phyloP scores from a whole-genome alignment of 2,888 invertebrate species.

The Brenthis ino region DNA sequence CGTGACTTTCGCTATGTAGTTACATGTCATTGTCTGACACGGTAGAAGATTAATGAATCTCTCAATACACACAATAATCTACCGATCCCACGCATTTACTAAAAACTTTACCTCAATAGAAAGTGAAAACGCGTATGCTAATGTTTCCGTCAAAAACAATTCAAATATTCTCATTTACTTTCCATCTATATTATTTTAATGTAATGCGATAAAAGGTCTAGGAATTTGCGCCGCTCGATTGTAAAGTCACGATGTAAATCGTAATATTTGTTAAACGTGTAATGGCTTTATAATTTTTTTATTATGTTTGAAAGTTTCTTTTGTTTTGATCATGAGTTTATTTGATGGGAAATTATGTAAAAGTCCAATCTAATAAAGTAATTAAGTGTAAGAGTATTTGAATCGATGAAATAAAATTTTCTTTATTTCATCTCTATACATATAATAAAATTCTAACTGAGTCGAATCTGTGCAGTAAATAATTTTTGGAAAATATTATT shows the following conservation, averaged over 20 bases:
- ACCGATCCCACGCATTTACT: slow-evolving; percentile 18
- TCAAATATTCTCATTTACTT: slow-evolving; percentile 23
- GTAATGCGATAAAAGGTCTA: slow-evolving; percentile 4
- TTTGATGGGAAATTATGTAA: no score
- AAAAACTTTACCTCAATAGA: slow-evolving; percentile 18
- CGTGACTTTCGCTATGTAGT: no score
- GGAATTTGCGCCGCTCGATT: slow-evolving; percentile 14
- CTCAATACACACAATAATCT: not conserved
- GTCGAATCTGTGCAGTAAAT: no score
- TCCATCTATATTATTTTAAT: slow-evolving; percentile 14
- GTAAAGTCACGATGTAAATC: slow-evolving; percentile 12
- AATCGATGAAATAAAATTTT: no score
- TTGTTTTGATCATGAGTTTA: not conserved
- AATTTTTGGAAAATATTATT: no score
- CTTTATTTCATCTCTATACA: no score
- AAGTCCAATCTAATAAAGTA: no score
- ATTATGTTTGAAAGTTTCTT: not conserved
- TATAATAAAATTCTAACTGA: no score
- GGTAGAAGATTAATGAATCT: not conserved
- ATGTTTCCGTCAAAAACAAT: slow-evolving; percentile 21
- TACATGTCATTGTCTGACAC: no score
- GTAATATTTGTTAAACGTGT: slow-evolving; percentile 11
- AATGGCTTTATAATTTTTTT: not conserved
- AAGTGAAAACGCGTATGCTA: slow-evolving; percentile 22
- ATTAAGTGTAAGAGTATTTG: no score